Base-by-base conservation (phyloP, 1,140 invertebrate species). In the Rhopalosiphum maidis region DNA sequence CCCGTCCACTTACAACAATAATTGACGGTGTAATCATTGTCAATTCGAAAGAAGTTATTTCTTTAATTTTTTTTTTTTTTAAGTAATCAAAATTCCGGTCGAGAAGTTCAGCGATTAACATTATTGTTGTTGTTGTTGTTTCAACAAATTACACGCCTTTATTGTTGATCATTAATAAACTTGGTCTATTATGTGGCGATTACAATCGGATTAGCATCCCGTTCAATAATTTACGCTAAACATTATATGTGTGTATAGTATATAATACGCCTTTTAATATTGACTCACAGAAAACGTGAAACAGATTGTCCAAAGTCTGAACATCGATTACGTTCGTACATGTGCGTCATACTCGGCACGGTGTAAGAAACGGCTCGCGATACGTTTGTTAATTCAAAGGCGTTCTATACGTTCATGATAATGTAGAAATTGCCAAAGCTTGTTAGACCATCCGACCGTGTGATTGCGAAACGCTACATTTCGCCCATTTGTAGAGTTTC, bases 401-500 rank as follows among this genome's bases (percentile, higher is more conserved):
- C 54, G 41, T 41, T 41, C 41, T n/a, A 88, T 51, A 51, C 22
- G 35, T 60, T 23, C 25, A n/a, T 6, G 89, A 18, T 77, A 77
- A 77, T 77, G 30, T 37, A 37, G 21, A n/a, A 89, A 90, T 54
- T 68, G 41, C 23, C 60, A 41, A 90, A 43, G 43, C 89, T 68
- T 68, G 89, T 68, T 90, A 90, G 54, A 43, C 89, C 37, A 46
- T 6, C 55, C 89, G 15, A 90, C 89, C 89, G 89, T 90, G 89
- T 68, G 54, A 90, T 90, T 68, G 18, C 25, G 30, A 90, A 90
- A 90, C 46, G 43, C 86, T 88, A 88, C 88, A 89, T 54, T 89
- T 90, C 23, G 23, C 30, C 37, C 41, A 30, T 90, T 90, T 60
- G 35, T 90, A 41, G 25, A 90, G 37, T 90, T 60, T 68, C 55